Percentiles rank a stretch among this genome's conserved stretches.
These are phyloP conservation scores for Varanus salvator DNA, from an alignment of 2,113 vertebrate species.

Conservation along the genomic window DNA sequence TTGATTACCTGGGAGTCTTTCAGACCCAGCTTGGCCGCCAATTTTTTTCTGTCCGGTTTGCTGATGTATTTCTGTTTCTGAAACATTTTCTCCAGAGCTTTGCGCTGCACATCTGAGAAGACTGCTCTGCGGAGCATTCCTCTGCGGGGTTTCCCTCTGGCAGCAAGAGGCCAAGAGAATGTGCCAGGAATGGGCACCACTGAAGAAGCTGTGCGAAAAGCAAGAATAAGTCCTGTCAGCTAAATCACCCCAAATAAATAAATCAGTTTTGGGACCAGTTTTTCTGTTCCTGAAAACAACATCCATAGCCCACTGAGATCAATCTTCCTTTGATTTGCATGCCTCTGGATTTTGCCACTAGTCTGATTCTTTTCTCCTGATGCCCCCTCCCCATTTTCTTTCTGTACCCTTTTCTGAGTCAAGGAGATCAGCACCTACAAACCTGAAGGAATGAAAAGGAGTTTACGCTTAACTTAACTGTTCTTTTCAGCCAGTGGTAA, in stretches of 20 bases:
- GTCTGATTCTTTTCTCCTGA: neutral
- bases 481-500: constrained; percentile 58
- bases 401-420: constrained; percentile 6
- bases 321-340: constrained; percentile 17
- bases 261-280: neutral
- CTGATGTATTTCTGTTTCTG: constrained; percentile 99
- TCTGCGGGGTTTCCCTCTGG: constrained; percentile 91
- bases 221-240: neutral
- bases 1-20: constrained; percentile 94
- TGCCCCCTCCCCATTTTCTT: constrained; percentile 10
- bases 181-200: constrained; percentile 95
- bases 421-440: constrained; percentile 50
- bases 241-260: neutral
- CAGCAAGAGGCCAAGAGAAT: constrained; percentile 93
- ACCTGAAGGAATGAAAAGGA: constrained; percentile 59
- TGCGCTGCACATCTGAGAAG: constrained; percentile 97
- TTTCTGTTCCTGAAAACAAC: neutral
- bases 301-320: neutral
- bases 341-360: neutral
- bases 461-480: constrained; percentile 63
- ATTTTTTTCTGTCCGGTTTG: constrained; percentile 95
- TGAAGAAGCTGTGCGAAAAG: constrained; percentile 75
- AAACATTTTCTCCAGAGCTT: constrained; percentile 96
- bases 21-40: constrained; percentile 91
- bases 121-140: constrained; percentile 96